Evolutionary conservation across 1,140 invertebrate species (phyloP), one percentile per base, ranked within the genome.

Genomic region (Sarcophaga peregrina): DNA sequence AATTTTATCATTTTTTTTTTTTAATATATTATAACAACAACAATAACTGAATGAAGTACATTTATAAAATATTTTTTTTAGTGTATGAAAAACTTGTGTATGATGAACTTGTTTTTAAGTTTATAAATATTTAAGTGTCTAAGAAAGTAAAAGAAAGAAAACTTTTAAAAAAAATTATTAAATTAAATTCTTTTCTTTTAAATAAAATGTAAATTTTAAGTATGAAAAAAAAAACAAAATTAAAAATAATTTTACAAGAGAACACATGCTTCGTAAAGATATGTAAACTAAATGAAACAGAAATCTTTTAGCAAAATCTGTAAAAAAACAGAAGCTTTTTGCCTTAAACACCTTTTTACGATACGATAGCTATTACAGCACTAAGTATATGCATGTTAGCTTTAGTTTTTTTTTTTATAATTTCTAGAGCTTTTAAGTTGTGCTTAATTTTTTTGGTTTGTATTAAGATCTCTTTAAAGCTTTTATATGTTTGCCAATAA

Each of bases 121-220:
- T n/a, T 75, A 62, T 46, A 62, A 82, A n/a, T 37, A 37, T 62
- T 68, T 68, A 68, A 68, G 62, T 20, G 62, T 68, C 20, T 37
- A 37, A 37, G 25, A 37, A 37, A 37, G n/a, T 20, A 68, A 68
- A 9, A 8, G 20, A 68, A 68, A 68, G 1, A 20, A 20, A 68
- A 20, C 15, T 68, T 25, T 68, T 37, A 2, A 37, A 37, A n/a
- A 37, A 37, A 2, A 20, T 17, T 68, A 6, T 68, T 68, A 68
- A 68, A 7, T 68, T 8, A 68, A 68, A 25, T 37, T 37, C 4
- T 68, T 37, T 37, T 37, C 25, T 37, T n/a, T n/a, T 8, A 68
- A 68, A 68, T 20, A 17, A 20, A 68, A 68, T 68, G 62, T 68
- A 68, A 68, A 9, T 68, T 68, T 68, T 68, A 68, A 68, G 62